phyloP scores from a whole-genome alignment of 2,888 invertebrate genomes.

The Stomorhina lunata region DNA sequence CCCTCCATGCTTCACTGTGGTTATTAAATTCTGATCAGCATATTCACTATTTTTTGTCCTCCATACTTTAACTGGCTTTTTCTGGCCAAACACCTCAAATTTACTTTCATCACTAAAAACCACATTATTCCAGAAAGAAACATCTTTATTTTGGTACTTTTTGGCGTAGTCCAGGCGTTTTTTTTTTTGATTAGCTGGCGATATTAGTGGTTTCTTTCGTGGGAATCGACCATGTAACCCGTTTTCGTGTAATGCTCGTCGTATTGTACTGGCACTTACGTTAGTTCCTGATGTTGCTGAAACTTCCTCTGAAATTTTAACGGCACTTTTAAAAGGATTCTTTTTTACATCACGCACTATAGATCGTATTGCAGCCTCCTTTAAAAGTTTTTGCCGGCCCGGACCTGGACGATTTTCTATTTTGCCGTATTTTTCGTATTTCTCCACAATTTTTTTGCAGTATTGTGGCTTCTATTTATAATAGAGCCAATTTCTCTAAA shows the following conservation, averaged over 20 bases:
- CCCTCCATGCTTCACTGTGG: neutral
- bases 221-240: neutral
- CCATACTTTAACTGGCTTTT: conserved; percentile 7
- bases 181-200: neutral
- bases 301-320: neutral
- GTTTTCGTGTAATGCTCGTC: neutral
- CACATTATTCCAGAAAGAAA: neutral
- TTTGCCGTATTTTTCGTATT: neutral
- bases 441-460: neutral
- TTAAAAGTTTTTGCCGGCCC: neutral
- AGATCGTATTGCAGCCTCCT: neutral
- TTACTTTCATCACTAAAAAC: neutral
- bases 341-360: neutral
- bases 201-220: neutral
- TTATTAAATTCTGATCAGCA: neutral
- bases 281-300: neutral
- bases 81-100: conserved; percentile 12
- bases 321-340: neutral
- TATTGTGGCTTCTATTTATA: neutral
- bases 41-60: conserved; percentile 5
- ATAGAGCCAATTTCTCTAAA: neutral
- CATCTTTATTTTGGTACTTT: neutral
- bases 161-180: neutral
- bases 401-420: neutral
- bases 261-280: neutral